phyloP scores from a whole-genome alignment of 1,140 invertebrate genomes.

The Brachionus paranguensis region DNA sequence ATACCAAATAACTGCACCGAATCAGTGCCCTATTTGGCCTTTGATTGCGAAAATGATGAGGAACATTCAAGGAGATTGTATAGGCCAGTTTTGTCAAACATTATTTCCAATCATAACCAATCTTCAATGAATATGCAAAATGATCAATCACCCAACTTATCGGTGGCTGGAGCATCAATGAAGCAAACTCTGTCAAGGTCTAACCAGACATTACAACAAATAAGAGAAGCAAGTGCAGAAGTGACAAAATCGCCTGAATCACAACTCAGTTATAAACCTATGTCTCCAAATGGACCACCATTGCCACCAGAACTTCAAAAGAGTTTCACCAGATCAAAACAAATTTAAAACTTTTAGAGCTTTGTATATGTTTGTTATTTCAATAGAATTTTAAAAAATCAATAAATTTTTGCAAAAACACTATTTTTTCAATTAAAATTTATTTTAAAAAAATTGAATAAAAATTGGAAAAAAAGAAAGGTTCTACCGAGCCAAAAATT shows the following conservation, averaged over 20 bases:
- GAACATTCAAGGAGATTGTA: neutral
- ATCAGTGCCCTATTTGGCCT: neutral
- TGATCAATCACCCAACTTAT: neutral
- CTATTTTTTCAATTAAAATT: too few relatives aligned
- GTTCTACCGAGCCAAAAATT: too few relatives aligned
- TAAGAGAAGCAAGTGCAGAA: constrained; percentile 3
- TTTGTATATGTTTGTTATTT: neutral
- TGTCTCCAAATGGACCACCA: neutral
- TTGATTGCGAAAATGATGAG: constrained; percentile 14
- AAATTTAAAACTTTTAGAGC: neutral
- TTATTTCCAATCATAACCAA: neutral
- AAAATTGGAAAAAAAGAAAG: too few relatives aligned
- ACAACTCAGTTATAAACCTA: neutral
- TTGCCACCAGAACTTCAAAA: neutral
- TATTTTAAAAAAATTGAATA: too few relatives aligned
- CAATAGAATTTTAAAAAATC: neutral
- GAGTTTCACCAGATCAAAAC: neutral
- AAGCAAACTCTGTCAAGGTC: neutral
- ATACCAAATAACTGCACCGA: neutral
- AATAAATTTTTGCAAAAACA: neutral
- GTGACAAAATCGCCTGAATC: neutral
- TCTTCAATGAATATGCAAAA: neutral
- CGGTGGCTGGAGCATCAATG: neutral
- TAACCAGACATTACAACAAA: constrained; percentile 21
- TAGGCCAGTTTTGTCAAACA: constrained; percentile 18